Conservation (phyloP, 23 tunicate genomes). For the Clavelina lepadiformis region DNA sequence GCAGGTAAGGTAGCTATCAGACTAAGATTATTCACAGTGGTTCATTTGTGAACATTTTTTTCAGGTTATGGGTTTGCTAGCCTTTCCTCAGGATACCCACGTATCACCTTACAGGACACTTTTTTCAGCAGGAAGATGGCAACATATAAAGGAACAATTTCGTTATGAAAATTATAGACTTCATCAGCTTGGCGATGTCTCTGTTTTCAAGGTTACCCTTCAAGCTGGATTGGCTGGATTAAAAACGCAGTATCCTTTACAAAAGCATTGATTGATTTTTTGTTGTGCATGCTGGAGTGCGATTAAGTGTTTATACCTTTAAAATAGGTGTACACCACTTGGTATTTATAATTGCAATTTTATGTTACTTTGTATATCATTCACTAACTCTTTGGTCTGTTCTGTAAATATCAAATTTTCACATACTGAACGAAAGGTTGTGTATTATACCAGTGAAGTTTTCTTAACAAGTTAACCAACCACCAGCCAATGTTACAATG, state of each 20-base stretch:
- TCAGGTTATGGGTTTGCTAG: slow-evolving; percentile 93
- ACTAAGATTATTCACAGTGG: neutral
- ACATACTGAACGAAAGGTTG: too few species aligned
- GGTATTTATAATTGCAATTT: too few species aligned
- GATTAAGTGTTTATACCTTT: too few species aligned
- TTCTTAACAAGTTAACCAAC: neutral
- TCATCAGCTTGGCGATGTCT: slow-evolving; percentile 67
- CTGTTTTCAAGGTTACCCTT: slow-evolving; percentile 84
- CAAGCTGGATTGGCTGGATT: slow-evolving; percentile 89
- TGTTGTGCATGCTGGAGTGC: too few species aligned
- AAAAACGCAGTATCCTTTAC: slow-evolving; percentile 83
- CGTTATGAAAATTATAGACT: slow-evolving; percentile 85
- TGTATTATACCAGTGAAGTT: slow-evolving; percentile 4
- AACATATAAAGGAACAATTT: slow-evolving; percentile 73
- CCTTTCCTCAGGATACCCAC: slow-evolving; percentile 58
- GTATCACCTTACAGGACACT: slow-evolving; percentile 65
- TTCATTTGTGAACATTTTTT: neutral
- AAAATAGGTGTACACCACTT: too few species aligned
- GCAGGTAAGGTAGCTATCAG: slow-evolving; percentile 31
- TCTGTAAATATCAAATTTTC: too few species aligned
- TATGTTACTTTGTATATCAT: too few species aligned
- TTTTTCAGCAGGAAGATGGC: slow-evolving; percentile 66
- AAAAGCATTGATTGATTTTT: neutral
- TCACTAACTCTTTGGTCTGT: too few species aligned
- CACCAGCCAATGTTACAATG: slow-evolving; percentile 71